Evolutionary conservation across 2,113 vertebrate species (phyloP).

Genomic region (Ascaphus truei): DNA sequence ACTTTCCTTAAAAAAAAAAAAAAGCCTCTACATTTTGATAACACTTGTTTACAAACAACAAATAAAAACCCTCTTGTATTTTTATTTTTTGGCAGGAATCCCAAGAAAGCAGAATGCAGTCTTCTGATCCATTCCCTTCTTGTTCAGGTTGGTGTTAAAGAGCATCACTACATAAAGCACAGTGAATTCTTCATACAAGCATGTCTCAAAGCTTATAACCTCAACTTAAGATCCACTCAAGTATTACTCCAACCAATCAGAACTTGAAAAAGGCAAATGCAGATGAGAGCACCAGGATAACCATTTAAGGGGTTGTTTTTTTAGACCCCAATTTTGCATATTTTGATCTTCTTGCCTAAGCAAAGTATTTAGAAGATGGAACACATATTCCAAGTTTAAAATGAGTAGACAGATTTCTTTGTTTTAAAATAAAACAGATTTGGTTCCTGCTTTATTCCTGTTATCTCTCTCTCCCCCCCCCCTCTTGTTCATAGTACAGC

Average conservation of each 20-base stretch:
- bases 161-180: neutral
- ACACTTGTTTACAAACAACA: neutral
- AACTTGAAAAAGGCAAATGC: constrained; percentile 42
- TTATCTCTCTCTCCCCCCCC: neutral
- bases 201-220: constrained; percentile 28
- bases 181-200: constrained; percentile 21
- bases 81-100: constrained; percentile 60
- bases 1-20: neutral
- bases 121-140: constrained; percentile 57
- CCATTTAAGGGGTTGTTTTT: constrained; percentile 3
- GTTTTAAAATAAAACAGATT: neutral
- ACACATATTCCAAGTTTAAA: neutral
- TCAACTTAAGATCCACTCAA: constrained; percentile 50
- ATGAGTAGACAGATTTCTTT: neutral
- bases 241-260: constrained; percentile 50
- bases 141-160: constrained; percentile 70
- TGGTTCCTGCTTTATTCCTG: neutral
- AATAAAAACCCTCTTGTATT: neutral
- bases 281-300: constrained; percentile 42
- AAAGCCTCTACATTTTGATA: neutral
- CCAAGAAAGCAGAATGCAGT: constrained; percentile 54
- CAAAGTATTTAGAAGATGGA: neutral
- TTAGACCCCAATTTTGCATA: neutral
- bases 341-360: fast-evolving
- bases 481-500: neutral